phyloP scores from a whole-genome alignment of 2,113 vertebrate species.

The Etheostoma cragini region DNA sequence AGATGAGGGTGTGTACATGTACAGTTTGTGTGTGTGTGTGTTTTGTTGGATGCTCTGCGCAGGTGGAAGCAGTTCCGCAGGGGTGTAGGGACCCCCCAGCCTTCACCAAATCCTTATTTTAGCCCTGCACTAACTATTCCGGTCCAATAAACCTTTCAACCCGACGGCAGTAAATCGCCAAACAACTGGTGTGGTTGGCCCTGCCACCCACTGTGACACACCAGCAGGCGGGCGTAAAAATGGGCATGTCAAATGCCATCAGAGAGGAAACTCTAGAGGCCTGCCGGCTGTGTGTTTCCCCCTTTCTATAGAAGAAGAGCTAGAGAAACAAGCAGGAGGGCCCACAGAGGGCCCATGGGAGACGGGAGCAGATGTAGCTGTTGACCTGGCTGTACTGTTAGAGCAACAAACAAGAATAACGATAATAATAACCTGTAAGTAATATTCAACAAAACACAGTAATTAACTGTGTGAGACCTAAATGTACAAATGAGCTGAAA shows the following conservation, averaged over 20 bases:
- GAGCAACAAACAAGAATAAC: neutral
- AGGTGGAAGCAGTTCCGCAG: conserved; percentile 56
- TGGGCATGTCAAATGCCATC: conserved; percentile 81
- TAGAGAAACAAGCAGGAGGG: conserved; percentile 29
- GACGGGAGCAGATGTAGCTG: conserved; percentile 23
- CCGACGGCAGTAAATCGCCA: conserved; percentile 76
- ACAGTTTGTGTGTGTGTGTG: conserved; percentile 15
- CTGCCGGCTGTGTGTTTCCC: conserved; percentile 32
- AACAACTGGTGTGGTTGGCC: conserved; percentile 81
- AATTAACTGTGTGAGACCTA: neutral
- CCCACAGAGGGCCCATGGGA: conserved; percentile 1
- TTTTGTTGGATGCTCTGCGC: conserved; percentile 38
- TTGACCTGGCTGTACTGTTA: neutral
- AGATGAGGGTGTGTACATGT: conserved; percentile 21
- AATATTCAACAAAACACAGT: neutral
- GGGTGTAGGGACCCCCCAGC: conserved; percentile 53
- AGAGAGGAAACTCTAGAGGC: conserved; percentile 80
- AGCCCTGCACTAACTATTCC: conserved; percentile 80
- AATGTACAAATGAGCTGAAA: too few relatives aligned
- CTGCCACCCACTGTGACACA: conserved; percentile 83
- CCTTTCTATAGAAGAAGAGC: conserved; percentile 23
- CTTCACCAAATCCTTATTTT: conserved; percentile 79
- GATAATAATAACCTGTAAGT: neutral
- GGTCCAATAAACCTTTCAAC: conserved; percentile 84
- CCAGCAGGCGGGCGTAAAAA: conserved; percentile 62